Conservation (phyloP, 2,113 vertebrate species). For the Capreolus pygargus region DNA sequence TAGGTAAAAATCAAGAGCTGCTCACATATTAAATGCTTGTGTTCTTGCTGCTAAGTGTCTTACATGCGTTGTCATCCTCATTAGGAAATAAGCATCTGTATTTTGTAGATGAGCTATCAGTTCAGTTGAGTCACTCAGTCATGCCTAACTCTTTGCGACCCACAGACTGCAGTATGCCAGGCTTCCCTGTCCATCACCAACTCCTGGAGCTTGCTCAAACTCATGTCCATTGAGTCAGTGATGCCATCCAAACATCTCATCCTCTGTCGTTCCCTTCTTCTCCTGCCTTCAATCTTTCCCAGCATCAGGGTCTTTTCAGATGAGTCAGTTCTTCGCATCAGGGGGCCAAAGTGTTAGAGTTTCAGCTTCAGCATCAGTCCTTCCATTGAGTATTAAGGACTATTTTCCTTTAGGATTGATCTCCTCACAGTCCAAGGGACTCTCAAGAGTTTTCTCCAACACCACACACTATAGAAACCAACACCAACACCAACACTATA, state of each 20-base stretch:
- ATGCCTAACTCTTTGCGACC: neutral
- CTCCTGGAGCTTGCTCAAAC: neutral
- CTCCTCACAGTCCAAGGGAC: neutral
- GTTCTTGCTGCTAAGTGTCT: neutral
- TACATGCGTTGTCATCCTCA: fast-evolving
- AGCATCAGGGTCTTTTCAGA: neutral
- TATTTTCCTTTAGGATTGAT: neutral
- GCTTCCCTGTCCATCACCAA: neutral
- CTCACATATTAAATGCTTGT: neutral
- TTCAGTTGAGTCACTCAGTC: neutral
- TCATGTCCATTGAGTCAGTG: neutral
- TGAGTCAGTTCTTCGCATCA: neutral
- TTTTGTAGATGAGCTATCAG: neutral
- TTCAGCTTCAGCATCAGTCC: neutral
- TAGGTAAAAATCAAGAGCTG: neutral
- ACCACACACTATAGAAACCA: neutral
- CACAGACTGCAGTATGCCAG: neutral
- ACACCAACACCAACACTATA: neutral
- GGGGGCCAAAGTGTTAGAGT: neutral
- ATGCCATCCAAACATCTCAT: neutral
- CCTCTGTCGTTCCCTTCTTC: neutral
- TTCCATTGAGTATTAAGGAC: neutral
- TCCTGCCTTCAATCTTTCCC: neutral
- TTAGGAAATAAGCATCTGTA: neutral
- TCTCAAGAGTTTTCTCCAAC: neutral